Conservation (phyloP, 2,797 vertebrate species). For the Phoxinus dragarum region DNA sequence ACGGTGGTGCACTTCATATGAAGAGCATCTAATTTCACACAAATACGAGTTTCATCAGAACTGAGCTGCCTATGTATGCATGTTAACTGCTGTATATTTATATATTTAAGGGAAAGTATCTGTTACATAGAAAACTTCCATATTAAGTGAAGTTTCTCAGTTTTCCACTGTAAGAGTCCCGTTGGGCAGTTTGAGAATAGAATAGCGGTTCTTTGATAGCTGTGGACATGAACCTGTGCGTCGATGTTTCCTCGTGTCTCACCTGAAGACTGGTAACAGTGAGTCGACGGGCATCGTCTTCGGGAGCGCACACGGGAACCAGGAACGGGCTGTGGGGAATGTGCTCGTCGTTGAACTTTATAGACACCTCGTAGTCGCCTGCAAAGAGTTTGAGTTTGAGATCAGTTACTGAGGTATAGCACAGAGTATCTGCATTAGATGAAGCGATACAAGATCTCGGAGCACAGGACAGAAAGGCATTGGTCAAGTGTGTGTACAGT, state of each 20-base stretch:
- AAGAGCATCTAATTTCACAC: not conserved
- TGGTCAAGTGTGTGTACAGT: not conserved
- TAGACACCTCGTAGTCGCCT: constrained; percentile 97
- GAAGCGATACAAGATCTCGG: not conserved
- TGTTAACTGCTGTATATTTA: not conserved
- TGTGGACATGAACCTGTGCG: constrained; percentile 54
- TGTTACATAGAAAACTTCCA: no score
- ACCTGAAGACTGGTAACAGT: constrained; percentile 99
- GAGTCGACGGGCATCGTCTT: constrained; percentile 90
- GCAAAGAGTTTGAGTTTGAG: constrained; percentile 59
- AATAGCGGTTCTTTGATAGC: constrained; percentile 52
- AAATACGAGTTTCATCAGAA: not conserved
- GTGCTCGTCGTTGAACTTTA: constrained; percentile 97
- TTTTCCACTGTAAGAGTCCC: not conserved
- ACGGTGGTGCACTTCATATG: no score
- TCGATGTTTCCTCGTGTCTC: constrained; percentile 92
- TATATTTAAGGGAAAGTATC: not conserved
- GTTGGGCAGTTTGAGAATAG: not conserved
- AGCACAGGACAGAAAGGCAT: no score
- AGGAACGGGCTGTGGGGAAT: constrained; percentile 95
- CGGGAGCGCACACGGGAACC: constrained; percentile 87
- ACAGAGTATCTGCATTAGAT: not conserved
- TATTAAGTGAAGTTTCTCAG: no score
- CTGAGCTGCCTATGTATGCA: not conserved
- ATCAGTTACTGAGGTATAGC: not conserved